Evolutionary conservation across 2,797 vertebrate genomes (phyloP).

Genomic region (Chanos chanos): DNA sequence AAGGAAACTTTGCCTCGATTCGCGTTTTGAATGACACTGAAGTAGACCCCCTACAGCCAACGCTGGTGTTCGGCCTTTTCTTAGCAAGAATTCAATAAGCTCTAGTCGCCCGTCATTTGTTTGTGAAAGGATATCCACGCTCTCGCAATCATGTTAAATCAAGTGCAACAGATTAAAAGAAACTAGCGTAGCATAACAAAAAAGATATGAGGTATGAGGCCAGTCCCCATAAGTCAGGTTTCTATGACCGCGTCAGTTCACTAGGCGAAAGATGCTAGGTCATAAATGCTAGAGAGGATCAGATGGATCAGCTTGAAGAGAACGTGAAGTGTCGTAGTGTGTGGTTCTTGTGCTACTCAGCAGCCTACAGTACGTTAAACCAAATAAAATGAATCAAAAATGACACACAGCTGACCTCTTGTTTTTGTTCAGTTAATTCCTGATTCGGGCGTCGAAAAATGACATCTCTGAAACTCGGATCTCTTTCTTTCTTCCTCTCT

Average conservation of each 20-base stretch:
- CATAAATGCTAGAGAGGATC: too few species aligned
- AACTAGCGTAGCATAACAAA: constrained; percentile 4
- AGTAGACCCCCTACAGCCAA: constrained; percentile 43
- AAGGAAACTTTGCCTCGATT: constrained; percentile 54
- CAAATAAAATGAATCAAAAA: too few species aligned
- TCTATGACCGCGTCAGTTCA: neutral
- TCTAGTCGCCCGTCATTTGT: constrained; percentile 27
- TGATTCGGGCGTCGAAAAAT: neutral
- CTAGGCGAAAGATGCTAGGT: too few species aligned
- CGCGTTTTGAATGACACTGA: constrained; percentile 50
- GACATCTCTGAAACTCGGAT: constrained; percentile 26
- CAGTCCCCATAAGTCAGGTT: neutral
- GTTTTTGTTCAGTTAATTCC: too few species aligned
- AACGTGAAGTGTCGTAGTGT: too few species aligned
- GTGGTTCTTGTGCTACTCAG: too few species aligned
- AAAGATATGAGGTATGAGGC: neutral
- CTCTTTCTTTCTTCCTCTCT: constrained; percentile 6
- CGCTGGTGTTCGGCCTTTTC: constrained; percentile 55
- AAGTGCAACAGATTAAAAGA: constrained; percentile 31
- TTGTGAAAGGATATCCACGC: constrained; percentile 25
- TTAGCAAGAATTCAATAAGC: constrained; percentile 44
- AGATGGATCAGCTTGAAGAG: too few species aligned
- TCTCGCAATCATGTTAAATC: constrained; percentile 20
- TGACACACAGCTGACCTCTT: too few species aligned
- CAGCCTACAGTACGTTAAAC: too few species aligned